These are phyloP conservation scores for Neomicropteryx cornuta DNA, from an alignment of 1,140 invertebrate genomes.

Conservation along the genomic window DNA sequence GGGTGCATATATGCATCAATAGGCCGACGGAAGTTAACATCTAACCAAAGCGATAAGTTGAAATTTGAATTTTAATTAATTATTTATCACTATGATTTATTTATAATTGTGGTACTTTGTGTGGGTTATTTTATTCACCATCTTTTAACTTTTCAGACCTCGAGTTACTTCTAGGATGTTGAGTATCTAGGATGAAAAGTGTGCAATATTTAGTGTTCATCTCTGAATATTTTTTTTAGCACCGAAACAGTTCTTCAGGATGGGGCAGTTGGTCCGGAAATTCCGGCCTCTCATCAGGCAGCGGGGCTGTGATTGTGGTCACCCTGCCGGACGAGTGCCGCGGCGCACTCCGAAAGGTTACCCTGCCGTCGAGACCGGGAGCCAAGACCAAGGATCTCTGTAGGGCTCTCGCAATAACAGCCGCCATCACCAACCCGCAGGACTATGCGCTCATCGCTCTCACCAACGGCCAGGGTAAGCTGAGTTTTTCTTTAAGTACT, in stretches of 20 bases:
- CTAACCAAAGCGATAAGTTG: too few relatives aligned
- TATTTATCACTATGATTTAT: too few relatives aligned
- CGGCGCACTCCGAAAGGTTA: slow-evolving; percentile 82
- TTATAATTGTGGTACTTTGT: too few relatives aligned
- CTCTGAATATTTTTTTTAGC: too few relatives aligned
- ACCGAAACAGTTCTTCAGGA: slow-evolving; percentile 31
- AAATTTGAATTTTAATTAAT: too few relatives aligned
- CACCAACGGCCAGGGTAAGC: slow-evolving; percentile 75
- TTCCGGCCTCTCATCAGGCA: slow-evolving; percentile 5
- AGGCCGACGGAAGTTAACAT: too few relatives aligned
- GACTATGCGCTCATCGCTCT: slow-evolving; percentile 92
- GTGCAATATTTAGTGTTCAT: too few relatives aligned
- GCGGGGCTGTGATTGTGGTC: slow-evolving; percentile 61
- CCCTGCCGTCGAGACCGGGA: slow-evolving; percentile 80
- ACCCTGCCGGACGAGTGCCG: slow-evolving; percentile 86
- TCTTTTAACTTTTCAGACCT: too few relatives aligned
- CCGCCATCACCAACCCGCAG: slow-evolving; percentile 88
- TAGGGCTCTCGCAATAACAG: slow-evolving; percentile 85
- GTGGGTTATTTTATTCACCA: too few relatives aligned
- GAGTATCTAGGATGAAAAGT: too few relatives aligned
- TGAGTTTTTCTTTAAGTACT: not conserved
- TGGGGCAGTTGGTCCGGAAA: slow-evolving; percentile 10
- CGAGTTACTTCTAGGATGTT: too few relatives aligned
- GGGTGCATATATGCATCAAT: too few relatives aligned
- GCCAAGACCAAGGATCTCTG: slow-evolving; percentile 88